Evolutionary conservation across 1,140 invertebrate genomes (phyloP).

Genomic region (Myzus persicae): DNA sequence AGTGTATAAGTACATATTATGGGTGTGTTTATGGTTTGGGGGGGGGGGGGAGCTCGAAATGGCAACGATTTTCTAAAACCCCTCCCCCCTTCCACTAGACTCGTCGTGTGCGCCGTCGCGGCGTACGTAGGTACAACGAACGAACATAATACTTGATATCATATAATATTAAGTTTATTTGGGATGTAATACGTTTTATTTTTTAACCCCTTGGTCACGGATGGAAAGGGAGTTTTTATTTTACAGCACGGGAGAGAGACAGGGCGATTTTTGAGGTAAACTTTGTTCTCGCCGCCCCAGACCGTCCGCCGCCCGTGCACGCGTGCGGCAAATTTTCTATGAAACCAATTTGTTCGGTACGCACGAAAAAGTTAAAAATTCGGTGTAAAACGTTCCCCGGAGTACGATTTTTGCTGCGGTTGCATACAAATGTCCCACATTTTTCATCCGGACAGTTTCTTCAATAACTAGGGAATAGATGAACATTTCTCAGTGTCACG

Average conservation of each 20-base stretch:
- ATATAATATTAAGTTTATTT: background rate
- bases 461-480: constrained; percentile 49
- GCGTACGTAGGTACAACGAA: background rate
- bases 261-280: background rate
- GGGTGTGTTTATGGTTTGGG: too few species aligned
- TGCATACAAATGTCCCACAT: constrained; percentile 44
- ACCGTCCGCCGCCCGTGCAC: too few species aligned
- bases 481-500: constrained; percentile 40
- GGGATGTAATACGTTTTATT: background rate
- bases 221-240: background rate
- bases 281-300: background rate
- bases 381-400: constrained; percentile 45
- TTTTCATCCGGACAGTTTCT: constrained; percentile 27
- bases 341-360: constrained; percentile 4
- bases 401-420: constrained; percentile 12
- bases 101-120: too few species aligned
- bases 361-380: constrained; percentile 24
- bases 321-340: background rate
- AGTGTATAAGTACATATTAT: too few species aligned
- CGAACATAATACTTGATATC: background rate
- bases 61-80: background rate
- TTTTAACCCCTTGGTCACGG: too few species aligned
- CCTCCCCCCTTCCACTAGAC: too few species aligned
- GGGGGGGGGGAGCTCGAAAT: background rate
- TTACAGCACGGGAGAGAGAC: too few species aligned